These are phyloP conservation scores for Alectoris magna DNA, from an alignment of 2,797 vertebrate genomes.

Conservation along the genomic window DNA sequence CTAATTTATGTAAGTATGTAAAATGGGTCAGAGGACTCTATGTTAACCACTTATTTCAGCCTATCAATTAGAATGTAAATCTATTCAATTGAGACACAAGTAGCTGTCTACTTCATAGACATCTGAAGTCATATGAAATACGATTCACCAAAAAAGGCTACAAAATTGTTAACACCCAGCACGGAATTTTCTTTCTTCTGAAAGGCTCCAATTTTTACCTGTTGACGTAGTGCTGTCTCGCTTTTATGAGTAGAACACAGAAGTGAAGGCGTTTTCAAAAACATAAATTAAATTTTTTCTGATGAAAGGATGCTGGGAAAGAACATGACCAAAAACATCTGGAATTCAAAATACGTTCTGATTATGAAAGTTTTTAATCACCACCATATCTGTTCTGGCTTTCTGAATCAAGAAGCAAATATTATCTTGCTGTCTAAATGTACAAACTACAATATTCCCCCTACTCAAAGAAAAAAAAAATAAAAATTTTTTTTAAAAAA, in stretches of 20 bases:
- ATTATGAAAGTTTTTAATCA: neutral
- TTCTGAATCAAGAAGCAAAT: neutral
- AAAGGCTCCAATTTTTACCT: neutral
- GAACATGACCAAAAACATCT: neutral
- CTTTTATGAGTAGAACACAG: neutral
- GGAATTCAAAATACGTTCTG: neutral
- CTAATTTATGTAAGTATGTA: neutral
- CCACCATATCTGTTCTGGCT: neutral
- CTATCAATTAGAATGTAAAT: neutral
- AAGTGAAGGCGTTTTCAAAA: neutral
- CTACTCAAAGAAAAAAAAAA: neutral
- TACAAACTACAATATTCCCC: neutral
- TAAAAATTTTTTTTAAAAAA: too few relatives aligned
- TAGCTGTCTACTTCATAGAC: neutral
- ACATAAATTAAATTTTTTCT: neutral
- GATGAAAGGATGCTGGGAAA: neutral
- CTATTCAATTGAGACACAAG: neutral
- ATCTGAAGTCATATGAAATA: neutral
- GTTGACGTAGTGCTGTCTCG: neutral
- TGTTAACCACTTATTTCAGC: neutral
- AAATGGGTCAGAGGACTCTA: neutral
- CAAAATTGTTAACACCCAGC: neutral
- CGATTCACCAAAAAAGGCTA: neutral
- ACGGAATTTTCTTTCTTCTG: neutral
- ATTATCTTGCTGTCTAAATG: neutral